These are phyloP conservation scores for Calameuta pallipes DNA, from an alignment of 2,888 invertebrate species.

Conservation along the genomic window DNA sequence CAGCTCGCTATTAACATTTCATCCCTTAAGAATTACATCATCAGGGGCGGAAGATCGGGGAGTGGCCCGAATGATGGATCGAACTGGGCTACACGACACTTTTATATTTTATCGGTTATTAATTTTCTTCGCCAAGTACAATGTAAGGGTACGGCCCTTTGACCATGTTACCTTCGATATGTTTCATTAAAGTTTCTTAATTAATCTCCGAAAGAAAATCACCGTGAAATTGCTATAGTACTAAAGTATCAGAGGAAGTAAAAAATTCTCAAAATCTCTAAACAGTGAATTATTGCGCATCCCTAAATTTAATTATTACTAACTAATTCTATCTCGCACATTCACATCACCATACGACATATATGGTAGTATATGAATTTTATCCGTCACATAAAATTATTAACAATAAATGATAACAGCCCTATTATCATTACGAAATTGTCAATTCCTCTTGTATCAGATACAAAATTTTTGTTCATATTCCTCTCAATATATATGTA, in stretches of 20 bases:
- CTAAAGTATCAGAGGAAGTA: neutral
- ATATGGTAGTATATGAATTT: no score
- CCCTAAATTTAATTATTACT: no score
- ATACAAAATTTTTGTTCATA: no score
- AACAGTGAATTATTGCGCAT: neutral
- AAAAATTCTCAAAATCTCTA: neutral
- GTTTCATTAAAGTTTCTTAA: neutral
- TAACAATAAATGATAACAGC: neutral
- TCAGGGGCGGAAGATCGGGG: neutral
- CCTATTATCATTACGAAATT: neutral
- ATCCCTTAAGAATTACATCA: neutral
- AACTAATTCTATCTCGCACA: no score
- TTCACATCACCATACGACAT: no score
- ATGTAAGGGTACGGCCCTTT: neutral
- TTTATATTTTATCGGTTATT: neutral
- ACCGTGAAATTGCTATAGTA: neutral
- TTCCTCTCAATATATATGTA: no score
- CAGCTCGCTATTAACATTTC: neutral
- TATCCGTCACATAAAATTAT: neutral
- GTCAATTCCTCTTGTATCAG: neutral
- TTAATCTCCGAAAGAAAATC: neutral
- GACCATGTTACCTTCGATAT: neutral
- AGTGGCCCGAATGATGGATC: neutral
- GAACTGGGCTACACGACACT: neutral
- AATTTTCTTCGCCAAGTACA: neutral